A percentile compares a stretch with the other conserved stretches of the same genome.
phyloP scores from a whole-genome alignment of 1,140 invertebrate genomes.

The Cherax quadricarinatus region DNA sequence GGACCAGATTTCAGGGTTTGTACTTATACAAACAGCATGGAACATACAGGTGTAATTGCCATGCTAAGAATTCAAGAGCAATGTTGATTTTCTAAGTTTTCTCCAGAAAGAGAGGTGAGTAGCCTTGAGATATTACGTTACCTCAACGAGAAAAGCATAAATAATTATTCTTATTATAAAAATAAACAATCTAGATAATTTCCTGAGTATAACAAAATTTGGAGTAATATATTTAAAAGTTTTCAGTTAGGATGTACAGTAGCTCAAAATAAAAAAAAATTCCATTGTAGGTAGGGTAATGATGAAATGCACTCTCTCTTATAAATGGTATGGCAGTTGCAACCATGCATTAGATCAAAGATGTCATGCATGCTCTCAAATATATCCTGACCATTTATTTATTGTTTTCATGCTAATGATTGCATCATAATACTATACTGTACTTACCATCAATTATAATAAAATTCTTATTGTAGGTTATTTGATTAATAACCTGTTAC shows the following conservation, averaged over 20 bases:
- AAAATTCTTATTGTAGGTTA: neutral
- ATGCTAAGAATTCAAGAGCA: conserved; percentile 1
- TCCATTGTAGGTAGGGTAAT: neutral
- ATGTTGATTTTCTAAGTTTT: conserved; percentile 16
- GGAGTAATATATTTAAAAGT: too few species aligned
- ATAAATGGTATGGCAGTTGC: neutral
- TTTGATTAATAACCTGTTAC: too few species aligned
- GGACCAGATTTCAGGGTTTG: too few species aligned
- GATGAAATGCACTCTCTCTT: neutral
- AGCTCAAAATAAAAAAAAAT: too few species aligned
- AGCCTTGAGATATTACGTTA: too few species aligned
- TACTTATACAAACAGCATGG: neutral
- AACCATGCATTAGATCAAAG: conserved; percentile 17
- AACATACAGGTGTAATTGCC: neutral
- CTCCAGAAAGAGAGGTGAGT: neutral
- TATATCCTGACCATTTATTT: neutral
- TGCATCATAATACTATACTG: neutral
- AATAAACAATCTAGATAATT: too few species aligned
- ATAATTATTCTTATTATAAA: too few species aligned
- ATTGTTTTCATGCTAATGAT: neutral
- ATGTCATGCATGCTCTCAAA: conserved; percentile 19
- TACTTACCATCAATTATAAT: neutral
- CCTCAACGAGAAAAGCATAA: too few species aligned
- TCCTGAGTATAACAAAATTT: too few species aligned
- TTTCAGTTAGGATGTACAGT: too few species aligned